Evolutionary conservation across 2,113 vertebrate species (phyloP).

Genomic region (Lasiurus borealis): DNA sequence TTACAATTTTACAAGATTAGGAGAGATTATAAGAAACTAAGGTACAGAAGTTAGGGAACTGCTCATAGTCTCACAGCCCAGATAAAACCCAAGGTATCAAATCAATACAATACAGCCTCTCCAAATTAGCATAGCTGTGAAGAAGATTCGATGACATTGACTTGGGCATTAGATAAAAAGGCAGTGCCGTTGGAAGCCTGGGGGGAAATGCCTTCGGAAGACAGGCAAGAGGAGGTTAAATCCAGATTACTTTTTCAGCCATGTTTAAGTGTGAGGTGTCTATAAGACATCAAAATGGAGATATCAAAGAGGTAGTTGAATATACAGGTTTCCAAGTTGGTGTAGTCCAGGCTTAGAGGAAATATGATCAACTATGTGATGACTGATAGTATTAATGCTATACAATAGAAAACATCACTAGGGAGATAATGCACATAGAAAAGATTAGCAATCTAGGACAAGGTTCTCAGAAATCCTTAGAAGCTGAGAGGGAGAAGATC

Average conservation of each 20-base stretch:
- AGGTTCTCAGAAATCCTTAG: neutral
- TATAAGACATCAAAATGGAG: neutral
- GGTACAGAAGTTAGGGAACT: conserved; percentile 16
- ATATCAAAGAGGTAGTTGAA: neutral
- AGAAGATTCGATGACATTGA: neutral
- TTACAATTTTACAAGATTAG: neutral
- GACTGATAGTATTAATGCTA: neutral
- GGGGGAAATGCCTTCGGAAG: neutral
- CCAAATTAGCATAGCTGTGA: neutral
- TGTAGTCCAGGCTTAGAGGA: neutral
- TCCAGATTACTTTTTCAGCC: neutral
- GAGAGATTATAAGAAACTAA: neutral
- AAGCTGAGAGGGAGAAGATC: neutral
- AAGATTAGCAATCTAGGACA: neutral
- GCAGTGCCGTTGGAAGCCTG: neutral
- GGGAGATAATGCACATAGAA: neutral
- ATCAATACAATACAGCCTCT: neutral
- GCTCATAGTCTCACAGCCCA: neutral
- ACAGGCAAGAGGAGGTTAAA: neutral
- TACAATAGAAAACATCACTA: neutral
- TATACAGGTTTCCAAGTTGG: neutral
- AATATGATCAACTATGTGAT: neutral
- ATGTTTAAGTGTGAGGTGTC: neutral
- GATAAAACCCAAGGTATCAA: neutral
- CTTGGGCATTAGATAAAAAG: neutral